Base-by-base conservation (phyloP, 2,797 vertebrate genomes). In the Lacerta viridis region DNA sequence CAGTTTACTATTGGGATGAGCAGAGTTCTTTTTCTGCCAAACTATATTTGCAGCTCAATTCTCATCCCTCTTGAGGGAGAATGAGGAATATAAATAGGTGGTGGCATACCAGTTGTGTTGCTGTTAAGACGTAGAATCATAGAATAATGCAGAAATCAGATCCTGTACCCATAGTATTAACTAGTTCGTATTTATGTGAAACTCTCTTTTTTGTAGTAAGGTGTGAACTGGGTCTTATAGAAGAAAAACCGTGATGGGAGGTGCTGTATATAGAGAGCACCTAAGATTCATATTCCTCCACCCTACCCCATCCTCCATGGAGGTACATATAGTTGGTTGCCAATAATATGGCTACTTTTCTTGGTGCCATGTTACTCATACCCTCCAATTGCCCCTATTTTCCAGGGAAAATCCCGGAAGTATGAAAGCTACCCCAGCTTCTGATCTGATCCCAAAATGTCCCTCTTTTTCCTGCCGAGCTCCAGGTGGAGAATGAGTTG, bases 1-100 rank as follows among this genome's bases (percentile, higher is more conserved):
- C 39, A 6, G 23, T 90, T 25, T 29, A 74, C 59, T 61, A 29
- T 50, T 85, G 93, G 90, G 81, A 86, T 84, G 39, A 29, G 83
- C 0, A 0, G 15, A 17, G n/a, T 23, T 86, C 50, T n/a, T 11
- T 85, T 66, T 39, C 39, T 87, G 23, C 11, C 27, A 36, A 36
- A 9, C 33, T 80, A 80, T 39, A 61, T 66, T 41, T 82, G 66
- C 39, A 23, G 25, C 29, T 46, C 41, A 33, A 0, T 83, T 83
- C 43, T 68, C 29, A 88, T 1, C 29, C 66, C 10, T 68, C 6
- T 75, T 7, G 29, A 85, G 29, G 4, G 5, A 72, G 4, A 80
- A 59, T 11, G 4, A 64, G 46, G 50, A 11, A 61, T 11, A 80
- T 36, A 80, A 17, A 66, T 18, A 41, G 80, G 2, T 66, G 27